Conservation (phyloP, 2,113 vertebrate species). For the Tragelaphus scriptus region DNA sequence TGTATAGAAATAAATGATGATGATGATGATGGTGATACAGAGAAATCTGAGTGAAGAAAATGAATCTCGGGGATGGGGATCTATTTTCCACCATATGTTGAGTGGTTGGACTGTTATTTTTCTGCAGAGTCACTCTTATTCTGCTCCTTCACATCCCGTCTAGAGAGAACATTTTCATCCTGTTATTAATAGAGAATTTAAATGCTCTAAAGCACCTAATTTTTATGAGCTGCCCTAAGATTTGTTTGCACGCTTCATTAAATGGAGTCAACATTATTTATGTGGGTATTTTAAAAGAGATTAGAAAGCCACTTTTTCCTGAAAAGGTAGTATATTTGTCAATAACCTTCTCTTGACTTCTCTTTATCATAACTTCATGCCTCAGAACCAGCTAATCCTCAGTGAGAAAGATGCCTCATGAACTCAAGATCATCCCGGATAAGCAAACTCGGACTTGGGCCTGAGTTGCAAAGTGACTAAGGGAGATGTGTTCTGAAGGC, state of each 20-base stretch:
- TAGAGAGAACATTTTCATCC: neutral
- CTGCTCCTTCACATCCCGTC: neutral
- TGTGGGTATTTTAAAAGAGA: neutral
- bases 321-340: neutral
- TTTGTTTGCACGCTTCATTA: neutral
- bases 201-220: neutral
- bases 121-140: neutral
- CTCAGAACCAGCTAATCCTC: slow-evolving; percentile 25
- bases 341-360: neutral
- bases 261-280: neutral
- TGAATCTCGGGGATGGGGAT: neutral
- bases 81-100: neutral
- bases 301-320: neutral
- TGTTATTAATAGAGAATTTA: neutral
- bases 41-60: neutral
- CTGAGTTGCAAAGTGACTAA: neutral
- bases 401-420: neutral
- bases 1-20: neutral
- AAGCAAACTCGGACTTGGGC: neutral
- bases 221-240: neutral
- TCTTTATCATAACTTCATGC: neutral
- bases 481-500: slow-evolving; percentile 30
- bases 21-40: no score
- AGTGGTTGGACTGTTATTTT: neutral
- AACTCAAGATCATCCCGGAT: neutral